phyloP scores from a whole-genome alignment of 2,888 invertebrate species.

The Mimachlamys varia region DNA sequence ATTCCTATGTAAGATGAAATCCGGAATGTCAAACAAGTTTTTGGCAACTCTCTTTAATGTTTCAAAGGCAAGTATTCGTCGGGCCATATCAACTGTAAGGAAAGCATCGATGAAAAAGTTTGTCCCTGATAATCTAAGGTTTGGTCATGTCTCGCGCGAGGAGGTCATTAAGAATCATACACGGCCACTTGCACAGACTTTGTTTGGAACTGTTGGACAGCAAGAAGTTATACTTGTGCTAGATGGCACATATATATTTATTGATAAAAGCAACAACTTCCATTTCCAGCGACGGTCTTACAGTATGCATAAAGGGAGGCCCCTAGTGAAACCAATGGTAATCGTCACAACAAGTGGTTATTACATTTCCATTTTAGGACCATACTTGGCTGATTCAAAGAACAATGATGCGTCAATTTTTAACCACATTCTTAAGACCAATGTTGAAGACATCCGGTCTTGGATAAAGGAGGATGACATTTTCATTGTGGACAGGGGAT shows the following conservation, averaged over 20 bases:
- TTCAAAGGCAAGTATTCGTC: slow-evolving; percentile 50
- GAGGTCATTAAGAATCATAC: slow-evolving; percentile 53
- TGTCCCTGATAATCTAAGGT: slow-evolving; percentile 49
- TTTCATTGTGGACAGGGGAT: slow-evolving; percentile 55
- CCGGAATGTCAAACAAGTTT: slow-evolving; percentile 52
- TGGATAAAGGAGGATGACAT: slow-evolving; percentile 51
- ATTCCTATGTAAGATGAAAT: slow-evolving; percentile 51
- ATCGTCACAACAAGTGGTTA: slow-evolving; percentile 56
- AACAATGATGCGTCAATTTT: slow-evolving; percentile 58
- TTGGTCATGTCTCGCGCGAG: slow-evolving; percentile 44
- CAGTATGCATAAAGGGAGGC: slow-evolving; percentile 54
- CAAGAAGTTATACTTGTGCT: slow-evolving; percentile 51
- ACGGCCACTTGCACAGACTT: slow-evolving; percentile 42
- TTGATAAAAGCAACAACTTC: slow-evolving; percentile 55
- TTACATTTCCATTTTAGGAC: slow-evolving; percentile 52
- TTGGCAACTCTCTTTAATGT: slow-evolving; percentile 53
- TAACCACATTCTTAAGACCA: slow-evolving; percentile 52
- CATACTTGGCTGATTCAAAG: slow-evolving; percentile 50
- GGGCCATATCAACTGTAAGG: slow-evolving; percentile 50
- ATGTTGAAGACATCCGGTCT: slow-evolving; percentile 50
- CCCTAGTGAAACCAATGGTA: slow-evolving; percentile 56
- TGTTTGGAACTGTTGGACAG: slow-evolving; percentile 45
- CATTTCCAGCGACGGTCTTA: slow-evolving; percentile 53
- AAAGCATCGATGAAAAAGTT: slow-evolving; percentile 47
- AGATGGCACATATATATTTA: slow-evolving; percentile 58